Evolutionary conservation across 2,888 invertebrate genomes (phyloP).

Genomic region (Ligdia adustata): DNA sequence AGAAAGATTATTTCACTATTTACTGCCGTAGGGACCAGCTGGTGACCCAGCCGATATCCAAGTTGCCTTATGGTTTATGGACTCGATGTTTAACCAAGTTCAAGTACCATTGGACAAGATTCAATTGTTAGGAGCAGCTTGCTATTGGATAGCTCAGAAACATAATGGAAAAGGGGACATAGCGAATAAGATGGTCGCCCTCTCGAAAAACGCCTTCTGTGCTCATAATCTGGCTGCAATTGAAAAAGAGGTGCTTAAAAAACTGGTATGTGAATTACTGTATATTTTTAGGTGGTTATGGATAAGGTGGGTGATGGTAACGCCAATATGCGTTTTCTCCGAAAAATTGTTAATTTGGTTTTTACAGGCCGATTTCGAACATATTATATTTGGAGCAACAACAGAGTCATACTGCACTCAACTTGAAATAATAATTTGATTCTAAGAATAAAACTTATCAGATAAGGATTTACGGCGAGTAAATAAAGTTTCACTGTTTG

Average conservation of each 20-base stretch:
- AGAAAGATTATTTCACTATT: no score
- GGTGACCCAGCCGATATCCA: slow-evolving; percentile 64
- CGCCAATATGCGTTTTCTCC: no score
- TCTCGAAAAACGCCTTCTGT: slow-evolving; percentile 52
- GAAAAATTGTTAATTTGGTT: no score
- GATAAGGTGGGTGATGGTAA: no score
- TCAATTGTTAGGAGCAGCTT: slow-evolving; percentile 65
- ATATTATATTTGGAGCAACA: no score
- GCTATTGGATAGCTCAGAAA: slow-evolving; percentile 72
- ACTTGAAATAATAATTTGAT: no score
- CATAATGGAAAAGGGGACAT: slow-evolving; percentile 46
- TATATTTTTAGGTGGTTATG: no score
- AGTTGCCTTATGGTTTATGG: slow-evolving; percentile 67
- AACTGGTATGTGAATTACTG: slow-evolving; percentile 60
- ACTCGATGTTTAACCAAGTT: slow-evolving; percentile 38
- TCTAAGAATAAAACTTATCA: no score
- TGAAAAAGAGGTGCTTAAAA: slow-evolving; percentile 54
- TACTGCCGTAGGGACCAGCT: slow-evolving; percentile 52
- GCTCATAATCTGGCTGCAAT: slow-evolving; percentile 43
- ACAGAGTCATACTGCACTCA: no score
- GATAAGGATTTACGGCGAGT: no score
- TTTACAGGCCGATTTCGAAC: no score
- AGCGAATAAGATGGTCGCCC: slow-evolving; percentile 51
- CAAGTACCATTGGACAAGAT: slow-evolving; percentile 39
- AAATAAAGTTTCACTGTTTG: no score